Conservation (phyloP, 2,797 vertebrate species). For the Pantherophis vulpinus region DNA sequence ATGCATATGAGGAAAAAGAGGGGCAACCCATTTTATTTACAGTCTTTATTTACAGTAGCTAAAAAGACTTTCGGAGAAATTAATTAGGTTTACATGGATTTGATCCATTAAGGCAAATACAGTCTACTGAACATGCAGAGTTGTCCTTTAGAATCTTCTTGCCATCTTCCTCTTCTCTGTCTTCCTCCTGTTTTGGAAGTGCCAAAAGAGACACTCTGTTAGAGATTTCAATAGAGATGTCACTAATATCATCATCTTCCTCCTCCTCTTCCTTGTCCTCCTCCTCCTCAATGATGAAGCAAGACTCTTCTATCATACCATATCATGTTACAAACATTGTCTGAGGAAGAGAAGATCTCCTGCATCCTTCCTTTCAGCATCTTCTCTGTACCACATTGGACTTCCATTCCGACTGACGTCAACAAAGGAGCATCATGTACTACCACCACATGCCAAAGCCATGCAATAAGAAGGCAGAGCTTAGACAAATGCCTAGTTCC, state of each 20-base stretch:
- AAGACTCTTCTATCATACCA: neutral
- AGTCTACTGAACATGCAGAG: neutral
- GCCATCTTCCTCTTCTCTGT: neutral
- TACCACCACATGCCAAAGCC: rapidly evolving
- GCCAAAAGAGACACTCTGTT: neutral
- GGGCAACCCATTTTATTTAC: neutral
- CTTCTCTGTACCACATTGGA: neutral
- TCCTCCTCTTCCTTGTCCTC: neutral
- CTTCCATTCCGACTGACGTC: neutral
- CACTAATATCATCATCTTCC: neutral
- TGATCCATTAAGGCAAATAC: neutral
- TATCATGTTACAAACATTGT: neutral
- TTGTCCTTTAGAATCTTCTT: neutral
- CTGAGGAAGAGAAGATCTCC: neutral
- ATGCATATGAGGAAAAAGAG: neutral
- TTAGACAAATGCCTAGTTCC: neutral
- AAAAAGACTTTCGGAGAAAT: neutral
- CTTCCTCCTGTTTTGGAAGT: neutral
- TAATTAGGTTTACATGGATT: neutral
- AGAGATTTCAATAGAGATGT: neutral
- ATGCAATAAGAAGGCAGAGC: neutral
- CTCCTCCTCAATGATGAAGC: neutral
- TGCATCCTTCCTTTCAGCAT: too few relatives aligned
- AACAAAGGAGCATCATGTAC: rapidly evolving
- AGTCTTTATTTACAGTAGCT: neutral